Percentiles rank a stretch among this genome's conserved stretches.
Conservation (phyloP, 2,113 vertebrate species). For the Oenanthe oenanthe region DNA sequence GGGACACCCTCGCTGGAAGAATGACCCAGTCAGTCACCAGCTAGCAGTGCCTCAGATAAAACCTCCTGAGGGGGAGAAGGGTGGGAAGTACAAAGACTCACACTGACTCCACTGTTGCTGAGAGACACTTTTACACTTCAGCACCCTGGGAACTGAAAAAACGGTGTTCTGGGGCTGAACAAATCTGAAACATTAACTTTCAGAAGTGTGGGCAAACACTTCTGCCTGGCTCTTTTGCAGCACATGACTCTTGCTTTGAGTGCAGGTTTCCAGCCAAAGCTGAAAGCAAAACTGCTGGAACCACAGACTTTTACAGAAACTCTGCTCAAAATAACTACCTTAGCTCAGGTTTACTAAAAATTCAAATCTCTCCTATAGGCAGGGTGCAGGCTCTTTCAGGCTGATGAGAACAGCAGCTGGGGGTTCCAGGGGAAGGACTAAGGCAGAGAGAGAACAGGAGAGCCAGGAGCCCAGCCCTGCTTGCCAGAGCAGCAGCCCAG, state of each 20-base stretch:
- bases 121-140: neutral
- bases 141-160: neutral
- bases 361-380: neutral
- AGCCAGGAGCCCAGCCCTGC: neutral
- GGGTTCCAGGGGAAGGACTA: neutral
- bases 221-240: neutral
- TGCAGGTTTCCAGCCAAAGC: neutral
- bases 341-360: neutral
- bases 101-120: fast-evolving
- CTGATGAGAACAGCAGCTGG: neutral
- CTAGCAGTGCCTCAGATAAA: neutral
- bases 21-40: fast-evolving
- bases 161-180: neutral
- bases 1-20: neutral
- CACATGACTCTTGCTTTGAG: neutral
- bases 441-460: neutral
- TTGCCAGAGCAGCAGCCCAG: neutral
- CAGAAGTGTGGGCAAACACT: neutral
- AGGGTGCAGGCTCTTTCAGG: neutral
- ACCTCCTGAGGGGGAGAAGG: neutral
- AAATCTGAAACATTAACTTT: slow-evolving; percentile 5
- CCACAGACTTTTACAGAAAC: neutral
- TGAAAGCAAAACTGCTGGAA: neutral
- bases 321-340: neutral
- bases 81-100: neutral